A percentile compares a stretch with the other conserved stretches of the same genome.
phyloP scores from a whole-genome alignment of 2,888 invertebrate species.

The Euplexia lucipara region DNA sequence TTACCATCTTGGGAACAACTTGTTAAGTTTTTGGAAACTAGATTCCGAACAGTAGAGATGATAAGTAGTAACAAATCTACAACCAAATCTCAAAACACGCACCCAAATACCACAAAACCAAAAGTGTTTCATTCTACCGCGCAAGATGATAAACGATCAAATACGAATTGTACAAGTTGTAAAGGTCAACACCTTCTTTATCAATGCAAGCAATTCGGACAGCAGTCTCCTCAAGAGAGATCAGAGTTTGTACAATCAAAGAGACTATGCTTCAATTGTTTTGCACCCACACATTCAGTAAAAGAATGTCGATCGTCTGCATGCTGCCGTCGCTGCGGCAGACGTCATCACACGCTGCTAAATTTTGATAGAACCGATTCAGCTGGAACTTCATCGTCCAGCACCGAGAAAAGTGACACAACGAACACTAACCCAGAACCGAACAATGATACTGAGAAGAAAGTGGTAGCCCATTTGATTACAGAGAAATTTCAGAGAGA shows the following conservation, averaged over 20 bases:
- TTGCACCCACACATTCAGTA: constrained; percentile 31
- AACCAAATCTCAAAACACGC: background rate
- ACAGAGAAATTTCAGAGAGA: constrained; percentile 1
- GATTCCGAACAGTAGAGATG: constrained; percentile 6
- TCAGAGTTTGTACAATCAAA: constrained; percentile 25
- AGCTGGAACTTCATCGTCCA: background rate
- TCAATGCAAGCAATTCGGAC: constrained; percentile 25
- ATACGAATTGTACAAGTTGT: background rate
- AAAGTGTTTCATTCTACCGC: background rate
- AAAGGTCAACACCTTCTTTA: constrained; percentile 11
- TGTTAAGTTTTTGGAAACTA: background rate
- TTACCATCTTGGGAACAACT: constrained; percentile 11
- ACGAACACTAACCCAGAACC: background rate
- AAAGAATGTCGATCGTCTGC: constrained; percentile 5
- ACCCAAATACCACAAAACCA: background rate
- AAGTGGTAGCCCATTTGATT: constrained; percentile 1
- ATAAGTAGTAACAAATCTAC: constrained; percentile 1
- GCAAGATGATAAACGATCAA: background rate
- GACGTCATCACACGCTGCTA: constrained; percentile 14
- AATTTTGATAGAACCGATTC: background rate
- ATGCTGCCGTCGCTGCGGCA: constrained; percentile 11
- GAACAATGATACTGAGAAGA: background rate
- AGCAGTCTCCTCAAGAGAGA: constrained; percentile 28
- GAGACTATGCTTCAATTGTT: constrained; percentile 37
- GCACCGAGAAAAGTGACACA: background rate